These are phyloP conservation scores for Choloepus didactylus DNA, from an alignment of 2,797 vertebrate species.

Conservation along the genomic window DNA sequence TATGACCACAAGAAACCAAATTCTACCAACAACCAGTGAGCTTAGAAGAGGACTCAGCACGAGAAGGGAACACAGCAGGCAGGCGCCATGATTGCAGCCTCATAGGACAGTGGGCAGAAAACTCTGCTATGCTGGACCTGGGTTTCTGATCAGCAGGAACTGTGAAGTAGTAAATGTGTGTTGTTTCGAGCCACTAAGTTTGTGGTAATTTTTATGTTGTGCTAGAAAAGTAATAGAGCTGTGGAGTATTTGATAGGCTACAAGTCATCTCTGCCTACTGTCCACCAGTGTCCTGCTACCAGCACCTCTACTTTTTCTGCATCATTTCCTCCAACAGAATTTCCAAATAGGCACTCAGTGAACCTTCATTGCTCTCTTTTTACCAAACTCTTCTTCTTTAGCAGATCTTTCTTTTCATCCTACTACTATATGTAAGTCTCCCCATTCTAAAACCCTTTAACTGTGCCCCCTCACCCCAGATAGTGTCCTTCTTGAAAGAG, in stretches of 20 bases:
- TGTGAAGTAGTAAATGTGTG: not conserved
- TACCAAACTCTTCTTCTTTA: not conserved
- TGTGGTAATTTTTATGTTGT: not conserved
- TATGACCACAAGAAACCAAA: not conserved
- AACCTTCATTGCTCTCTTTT: not conserved
- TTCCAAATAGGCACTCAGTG: not conserved
- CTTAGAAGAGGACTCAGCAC: not conserved
- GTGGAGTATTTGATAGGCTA: not conserved
- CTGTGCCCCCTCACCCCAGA: not conserved
- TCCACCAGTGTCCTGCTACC: not conserved
- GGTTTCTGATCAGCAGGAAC: not conserved
- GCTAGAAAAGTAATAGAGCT: not conserved
- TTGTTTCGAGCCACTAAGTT: conserved; percentile 5
- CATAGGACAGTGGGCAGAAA: not conserved
- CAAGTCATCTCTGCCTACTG: not conserved
- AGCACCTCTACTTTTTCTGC: not conserved
- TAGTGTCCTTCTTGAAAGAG: conserved; percentile 27
- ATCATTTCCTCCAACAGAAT: not conserved
- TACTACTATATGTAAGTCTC: not conserved
- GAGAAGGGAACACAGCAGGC: not conserved
- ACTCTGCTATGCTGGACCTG: not conserved
- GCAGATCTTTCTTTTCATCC: not conserved
- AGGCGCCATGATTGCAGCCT: not conserved
- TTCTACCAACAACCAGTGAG: not conserved
- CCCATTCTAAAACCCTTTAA: not conserved